These are phyloP conservation scores for Triplophysa siluroides DNA, from an alignment of 2,113 vertebrate genomes.

Conservation along the genomic window DNA sequence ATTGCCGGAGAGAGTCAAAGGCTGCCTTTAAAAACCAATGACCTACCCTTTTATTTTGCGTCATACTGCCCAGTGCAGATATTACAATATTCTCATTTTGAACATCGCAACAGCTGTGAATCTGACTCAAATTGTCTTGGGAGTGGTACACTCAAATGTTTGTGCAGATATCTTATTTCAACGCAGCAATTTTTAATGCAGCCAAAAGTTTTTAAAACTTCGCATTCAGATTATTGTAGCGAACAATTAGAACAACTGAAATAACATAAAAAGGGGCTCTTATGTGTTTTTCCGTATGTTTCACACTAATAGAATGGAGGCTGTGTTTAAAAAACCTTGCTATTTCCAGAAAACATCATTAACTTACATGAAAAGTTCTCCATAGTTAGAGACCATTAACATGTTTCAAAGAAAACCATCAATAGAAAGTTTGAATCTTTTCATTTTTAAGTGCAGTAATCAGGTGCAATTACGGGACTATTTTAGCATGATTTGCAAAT, in stretches of 20 bases:
- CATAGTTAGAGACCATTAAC: not conserved
- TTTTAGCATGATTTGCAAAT: not conserved
- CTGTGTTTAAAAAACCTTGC: not conserved
- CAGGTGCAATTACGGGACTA: not conserved
- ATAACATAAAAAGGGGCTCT: too few relatives aligned
- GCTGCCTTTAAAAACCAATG: not conserved
- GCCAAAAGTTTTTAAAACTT: not conserved
- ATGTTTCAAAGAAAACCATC: not conserved
- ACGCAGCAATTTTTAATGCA: not conserved
- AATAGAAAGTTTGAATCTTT: not conserved
- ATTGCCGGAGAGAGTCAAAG: not conserved
- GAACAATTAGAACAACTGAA: not conserved
- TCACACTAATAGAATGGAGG: not conserved
- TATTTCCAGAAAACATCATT: not conserved
- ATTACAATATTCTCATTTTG: not conserved
- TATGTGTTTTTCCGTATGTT: not conserved
- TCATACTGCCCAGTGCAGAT: not conserved
- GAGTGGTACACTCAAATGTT: not conserved
- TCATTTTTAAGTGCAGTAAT: slow-evolving; percentile 3
- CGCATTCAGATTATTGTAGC: not conserved
- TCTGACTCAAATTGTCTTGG: not conserved
- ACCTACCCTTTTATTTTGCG: not conserved
- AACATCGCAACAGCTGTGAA: slow-evolving; percentile 36
- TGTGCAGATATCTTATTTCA: not conserved
- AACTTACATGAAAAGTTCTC: not conserved